Base-by-base conservation (phyloP, 2,888 invertebrate genomes). In the Oscheius sp. region DNA sequence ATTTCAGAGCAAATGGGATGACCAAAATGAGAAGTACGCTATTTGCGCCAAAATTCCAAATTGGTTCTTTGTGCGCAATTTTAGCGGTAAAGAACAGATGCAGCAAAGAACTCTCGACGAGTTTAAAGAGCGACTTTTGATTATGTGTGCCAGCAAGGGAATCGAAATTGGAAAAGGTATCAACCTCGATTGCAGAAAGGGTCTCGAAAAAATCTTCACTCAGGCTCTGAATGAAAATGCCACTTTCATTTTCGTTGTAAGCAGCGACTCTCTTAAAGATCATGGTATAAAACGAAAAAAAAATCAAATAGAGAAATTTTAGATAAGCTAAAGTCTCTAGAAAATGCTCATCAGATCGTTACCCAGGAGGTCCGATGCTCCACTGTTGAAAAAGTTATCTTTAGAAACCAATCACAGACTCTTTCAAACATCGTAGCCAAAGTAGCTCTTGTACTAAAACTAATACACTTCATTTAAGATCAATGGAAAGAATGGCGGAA, bases 321-420 rank as follows among this genome's bases (percentile, higher is more conserved):
- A 66, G 71, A 71, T 8, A 17, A 66, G n/a, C 65, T 70, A 34
- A 70, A 70, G 66, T 4, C 15, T 10, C 10, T 57, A 15, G 70
- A 70, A 33, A 17, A 25, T 37, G 27, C 20, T 29, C 29, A 31
- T 46, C 57, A 57, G 39, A 52, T 70, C 23, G 10, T 66, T n/a
- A 66, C 70, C 2, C 70, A 70, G 31, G 65, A 66, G 20, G 6
- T 70, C 27, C 12, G 29, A n/a, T 3, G 39, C 31, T 27, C 23
- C 48, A 70, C 20, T 4, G 58, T 45, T 2, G 4, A 2, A 15
- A 58, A 66, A 12, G 31, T 46, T 23, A 45, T 48, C 57, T 8
- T 50, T 42, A 34, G 55, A 23, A 4, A n/a, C 53, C 63, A 53
- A 33, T 2, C n/a, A 4, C 29, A 53, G 33, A 65, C 70, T 8